Conservation (phyloP, 2,888 invertebrate genomes). For the Watsonalla cultraria region DNA sequence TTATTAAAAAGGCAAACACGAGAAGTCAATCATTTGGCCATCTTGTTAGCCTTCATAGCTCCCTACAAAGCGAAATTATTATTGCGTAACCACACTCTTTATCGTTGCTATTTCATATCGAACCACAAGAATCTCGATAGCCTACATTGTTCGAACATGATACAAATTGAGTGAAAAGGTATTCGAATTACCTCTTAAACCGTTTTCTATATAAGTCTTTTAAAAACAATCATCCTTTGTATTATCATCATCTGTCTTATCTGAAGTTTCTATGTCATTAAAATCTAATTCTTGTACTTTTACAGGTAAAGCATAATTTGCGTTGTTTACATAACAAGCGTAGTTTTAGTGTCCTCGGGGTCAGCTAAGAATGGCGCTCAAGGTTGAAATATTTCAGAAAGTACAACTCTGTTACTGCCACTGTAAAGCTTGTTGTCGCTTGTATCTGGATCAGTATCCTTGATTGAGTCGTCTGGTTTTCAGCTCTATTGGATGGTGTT, state of each 20-base stretch:
- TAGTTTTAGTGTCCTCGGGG: conserved; percentile 38
- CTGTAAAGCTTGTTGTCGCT: conserved; percentile 58
- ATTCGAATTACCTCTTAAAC: conserved; percentile 56
- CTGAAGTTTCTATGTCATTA: conserved; percentile 33
- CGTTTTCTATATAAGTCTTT: conserved; percentile 48
- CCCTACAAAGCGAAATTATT: conserved; percentile 40
- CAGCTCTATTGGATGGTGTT: conserved; percentile 33
- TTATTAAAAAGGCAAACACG: conserved; percentile 61
- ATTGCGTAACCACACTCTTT: conserved; percentile 35
- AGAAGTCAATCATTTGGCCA: conserved; percentile 42
- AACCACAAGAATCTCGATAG: conserved; percentile 25
- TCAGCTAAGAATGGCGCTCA: conserved; percentile 48
- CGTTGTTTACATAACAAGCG: conserved; percentile 36
- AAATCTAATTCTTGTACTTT: conserved; percentile 43
- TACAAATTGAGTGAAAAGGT: conserved; percentile 61
- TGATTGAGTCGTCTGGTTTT: conserved; percentile 16
- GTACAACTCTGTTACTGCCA: conserved; percentile 64
- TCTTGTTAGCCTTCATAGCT: conserved; percentile 51
- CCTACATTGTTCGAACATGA: conserved; percentile 32
- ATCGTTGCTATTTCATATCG: conserved; percentile 32
- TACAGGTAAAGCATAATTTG: conserved; percentile 41
- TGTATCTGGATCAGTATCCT: conserved; percentile 29
- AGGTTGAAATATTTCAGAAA: conserved; percentile 46
- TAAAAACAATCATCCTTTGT: conserved; percentile 45
- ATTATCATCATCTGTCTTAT: conserved; percentile 43